These are phyloP conservation scores for Tetramorium alpestre DNA, from an alignment of 1,140 invertebrate species.

Conservation along the genomic window DNA sequence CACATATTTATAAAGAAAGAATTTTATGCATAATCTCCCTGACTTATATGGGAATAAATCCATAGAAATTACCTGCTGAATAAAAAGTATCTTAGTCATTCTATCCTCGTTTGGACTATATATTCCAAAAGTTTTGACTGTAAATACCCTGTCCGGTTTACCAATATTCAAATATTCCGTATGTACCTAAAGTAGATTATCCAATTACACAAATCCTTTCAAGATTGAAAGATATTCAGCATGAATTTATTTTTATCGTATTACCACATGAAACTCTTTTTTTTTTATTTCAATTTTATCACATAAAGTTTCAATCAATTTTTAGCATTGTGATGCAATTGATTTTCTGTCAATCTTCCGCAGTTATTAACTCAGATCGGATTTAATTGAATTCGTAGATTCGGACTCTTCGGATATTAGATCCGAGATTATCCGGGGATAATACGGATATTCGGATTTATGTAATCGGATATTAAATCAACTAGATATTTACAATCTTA, in stretches of 20 bases:
- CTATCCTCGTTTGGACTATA: background rate
- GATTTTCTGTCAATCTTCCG: background rate
- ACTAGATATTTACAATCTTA: background rate
- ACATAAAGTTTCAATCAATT: background rate
- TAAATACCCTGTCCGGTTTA: background rate
- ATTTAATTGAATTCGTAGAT: conserved; percentile 10
- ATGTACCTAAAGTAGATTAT: background rate
- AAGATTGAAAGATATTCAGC: background rate
- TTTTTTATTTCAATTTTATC: background rate
- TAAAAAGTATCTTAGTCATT: conserved; percentile 8
- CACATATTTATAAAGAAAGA: conserved; percentile 4
- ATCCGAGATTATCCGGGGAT: conserved; percentile 9
- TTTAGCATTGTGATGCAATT: background rate
- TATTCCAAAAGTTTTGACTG: background rate
- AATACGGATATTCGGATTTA: background rate
- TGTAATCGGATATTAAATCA: conserved; percentile 10
- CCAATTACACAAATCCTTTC: background rate
- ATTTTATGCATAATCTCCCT: background rate
- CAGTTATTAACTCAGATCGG: background rate
- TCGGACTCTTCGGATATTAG: background rate
- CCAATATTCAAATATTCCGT: background rate
- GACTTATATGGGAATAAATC: conserved; percentile 14
- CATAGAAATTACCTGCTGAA: conserved; percentile 7
- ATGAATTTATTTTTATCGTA: background rate
- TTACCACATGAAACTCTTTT: background rate